A percentile compares a stretch with the other conserved stretches of the same genome.
phyloP scores from a whole-genome alignment of 2,113 vertebrate species.

The Brienomyrus longianalis region DNA sequence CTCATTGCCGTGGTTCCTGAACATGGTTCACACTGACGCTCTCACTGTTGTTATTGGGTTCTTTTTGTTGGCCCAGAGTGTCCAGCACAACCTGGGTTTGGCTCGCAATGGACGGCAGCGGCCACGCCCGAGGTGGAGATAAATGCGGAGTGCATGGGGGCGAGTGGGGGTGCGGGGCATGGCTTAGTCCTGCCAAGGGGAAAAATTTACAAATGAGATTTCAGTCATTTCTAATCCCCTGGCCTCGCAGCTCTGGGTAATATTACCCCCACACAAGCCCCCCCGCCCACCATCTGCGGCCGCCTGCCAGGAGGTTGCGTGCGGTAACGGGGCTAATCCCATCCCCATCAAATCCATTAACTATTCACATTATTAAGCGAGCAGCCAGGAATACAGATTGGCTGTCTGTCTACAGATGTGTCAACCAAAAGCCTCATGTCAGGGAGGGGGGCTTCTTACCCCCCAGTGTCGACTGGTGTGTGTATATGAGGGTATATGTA shows the following conservation, averaged over 20 bases:
- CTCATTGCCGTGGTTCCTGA: background rate
- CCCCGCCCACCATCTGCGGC: too few relatives aligned
- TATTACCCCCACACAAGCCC: slow-evolving; percentile 25
- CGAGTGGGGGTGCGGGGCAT: background rate
- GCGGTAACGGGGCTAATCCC: slow-evolving; percentile 44
- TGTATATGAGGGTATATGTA: background rate
- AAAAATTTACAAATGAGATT: slow-evolving; percentile 52
- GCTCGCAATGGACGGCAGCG: background rate
- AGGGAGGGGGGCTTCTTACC: background rate
- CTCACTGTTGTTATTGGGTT: background rate
- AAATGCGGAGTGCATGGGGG: background rate
- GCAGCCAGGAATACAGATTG: background rate
- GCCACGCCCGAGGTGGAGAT: background rate
- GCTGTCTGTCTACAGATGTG: background rate
- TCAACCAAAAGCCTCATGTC: background rate
- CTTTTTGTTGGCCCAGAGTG: background rate
- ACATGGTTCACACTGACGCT: background rate
- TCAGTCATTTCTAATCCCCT: slow-evolving; percentile 60
- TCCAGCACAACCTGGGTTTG: background rate
- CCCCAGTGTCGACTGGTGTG: background rate
- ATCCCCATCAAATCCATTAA: slow-evolving; percentile 25
- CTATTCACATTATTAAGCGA: background rate
- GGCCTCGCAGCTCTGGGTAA: slow-evolving; percentile 44
- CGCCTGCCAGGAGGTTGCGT: slow-evolving; percentile 34
- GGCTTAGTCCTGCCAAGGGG: background rate